Conservation (phyloP, 2,888 invertebrate genomes). For the Eustalomyia histrio region DNA sequence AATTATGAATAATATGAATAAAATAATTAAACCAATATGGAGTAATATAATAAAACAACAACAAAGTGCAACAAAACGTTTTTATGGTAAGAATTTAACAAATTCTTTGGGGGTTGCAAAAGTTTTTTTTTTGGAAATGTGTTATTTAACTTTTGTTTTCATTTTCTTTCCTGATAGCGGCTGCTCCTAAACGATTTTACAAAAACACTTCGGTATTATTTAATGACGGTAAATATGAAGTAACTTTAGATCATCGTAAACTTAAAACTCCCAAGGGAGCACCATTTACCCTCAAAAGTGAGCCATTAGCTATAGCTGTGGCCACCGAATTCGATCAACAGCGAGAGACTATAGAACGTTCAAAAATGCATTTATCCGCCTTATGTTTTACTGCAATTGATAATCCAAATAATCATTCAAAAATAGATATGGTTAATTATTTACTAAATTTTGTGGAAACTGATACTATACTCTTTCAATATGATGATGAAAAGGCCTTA, state of each 20-base stretch:
- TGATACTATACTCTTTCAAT: conserved; percentile 90
- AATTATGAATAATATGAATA: conserved; percentile 58
- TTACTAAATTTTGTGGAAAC: conserved; percentile 89
- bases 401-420: conserved; percentile 91
- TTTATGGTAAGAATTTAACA: conserved; percentile 67
- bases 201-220: conserved; percentile 86
- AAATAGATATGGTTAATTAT: conserved; percentile 87
- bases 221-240: conserved; percentile 87
- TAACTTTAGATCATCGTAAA: conserved; percentile 92
- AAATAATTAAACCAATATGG: conserved; percentile 54
- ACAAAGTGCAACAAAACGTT: conserved; percentile 63
- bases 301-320: conserved; percentile 94
- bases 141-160: conserved; percentile 50
- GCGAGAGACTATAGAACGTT: conserved; percentile 86
- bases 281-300: conserved; percentile 87
- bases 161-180: conserved; percentile 67
- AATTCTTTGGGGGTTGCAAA: background rate
- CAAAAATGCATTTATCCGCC: conserved; percentile 95
- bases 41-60: conserved; percentile 24
- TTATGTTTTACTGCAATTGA: conserved; percentile 94
- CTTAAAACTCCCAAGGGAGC: conserved; percentile 94
- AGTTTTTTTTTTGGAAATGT: conserved; percentile 6
- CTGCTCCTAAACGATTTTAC: conserved; percentile 86
- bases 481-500: conserved; percentile 88
- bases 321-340: conserved; percentile 97